Conservation (phyloP, 2,113 vertebrate genomes). For the Gnathonemus longibarbis region DNA sequence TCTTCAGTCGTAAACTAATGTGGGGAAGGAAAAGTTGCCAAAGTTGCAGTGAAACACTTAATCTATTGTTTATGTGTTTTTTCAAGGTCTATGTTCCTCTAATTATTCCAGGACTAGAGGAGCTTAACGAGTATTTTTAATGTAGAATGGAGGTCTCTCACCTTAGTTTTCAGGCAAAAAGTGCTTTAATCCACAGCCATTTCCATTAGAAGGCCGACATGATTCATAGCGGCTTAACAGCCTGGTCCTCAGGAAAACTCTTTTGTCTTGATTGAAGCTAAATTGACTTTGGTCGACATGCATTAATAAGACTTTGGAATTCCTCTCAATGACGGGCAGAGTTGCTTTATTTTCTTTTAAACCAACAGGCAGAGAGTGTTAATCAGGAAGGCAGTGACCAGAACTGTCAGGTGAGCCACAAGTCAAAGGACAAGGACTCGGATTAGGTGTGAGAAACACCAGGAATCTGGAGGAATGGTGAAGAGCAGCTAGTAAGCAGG, state of each 20-base stretch:
- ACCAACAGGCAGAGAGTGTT: background rate
- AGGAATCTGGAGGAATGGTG: background rate
- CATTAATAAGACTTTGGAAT: slow-evolving; percentile 53
- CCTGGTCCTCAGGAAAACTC: slow-evolving; percentile 29
- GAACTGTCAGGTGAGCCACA: background rate
- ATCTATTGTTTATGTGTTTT: background rate
- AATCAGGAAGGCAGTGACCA: background rate
- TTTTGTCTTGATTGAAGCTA: slow-evolving; percentile 42
- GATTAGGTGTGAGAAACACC: background rate
- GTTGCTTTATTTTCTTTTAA: slow-evolving; percentile 4
- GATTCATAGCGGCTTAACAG: slow-evolving; percentile 48
- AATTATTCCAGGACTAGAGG: background rate
- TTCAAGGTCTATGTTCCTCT: background rate
- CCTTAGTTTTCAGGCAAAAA: slow-evolving; percentile 34
- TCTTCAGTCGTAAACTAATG: background rate
- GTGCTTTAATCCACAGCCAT: slow-evolving; percentile 41
- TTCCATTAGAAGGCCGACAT: slow-evolving; percentile 52
- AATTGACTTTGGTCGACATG: slow-evolving; percentile 54
- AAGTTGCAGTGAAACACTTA: background rate
- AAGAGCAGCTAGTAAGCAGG: background rate
- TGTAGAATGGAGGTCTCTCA: slow-evolving; percentile 29
- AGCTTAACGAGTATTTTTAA: background rate
- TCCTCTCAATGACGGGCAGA: slow-evolving; percentile 19
- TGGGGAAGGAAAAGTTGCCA: background rate
- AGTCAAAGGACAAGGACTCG: background rate